These are phyloP conservation scores for Drosophila mauritiana DNA, from an alignment of 1,140 invertebrate genomes.

Conservation along the genomic window DNA sequence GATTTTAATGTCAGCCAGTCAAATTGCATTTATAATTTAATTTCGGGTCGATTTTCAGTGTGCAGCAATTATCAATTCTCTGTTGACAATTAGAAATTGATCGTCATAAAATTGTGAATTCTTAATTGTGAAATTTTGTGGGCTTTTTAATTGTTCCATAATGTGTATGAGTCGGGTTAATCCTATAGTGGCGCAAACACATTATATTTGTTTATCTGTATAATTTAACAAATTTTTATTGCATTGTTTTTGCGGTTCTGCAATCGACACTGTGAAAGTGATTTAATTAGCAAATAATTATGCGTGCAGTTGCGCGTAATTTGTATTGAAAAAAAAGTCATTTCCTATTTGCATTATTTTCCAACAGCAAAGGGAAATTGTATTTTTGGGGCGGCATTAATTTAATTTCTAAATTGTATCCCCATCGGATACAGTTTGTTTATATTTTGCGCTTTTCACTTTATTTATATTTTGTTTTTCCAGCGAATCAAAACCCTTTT, in stretches of 20 bases:
- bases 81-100: slow-evolving; percentile 36
- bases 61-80: slow-evolving; percentile 14
- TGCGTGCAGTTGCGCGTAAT: slow-evolving; percentile 45
- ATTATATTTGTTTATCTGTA: slow-evolving; percentile 22
- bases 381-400: background rate
- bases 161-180: slow-evolving; percentile 29
- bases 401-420: background rate
- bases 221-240: slow-evolving; percentile 24
- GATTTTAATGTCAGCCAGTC: slow-evolving; percentile 22
- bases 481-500: background rate
- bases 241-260: slow-evolving; percentile 11
- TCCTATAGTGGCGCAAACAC: slow-evolving; percentile 9
- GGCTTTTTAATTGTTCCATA: slow-evolving; percentile 25
- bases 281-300: slow-evolving; percentile 74
- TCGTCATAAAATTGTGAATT: slow-evolving; percentile 29
- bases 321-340: slow-evolving; percentile 47
- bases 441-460: background rate
- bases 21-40: slow-evolving; percentile 32
- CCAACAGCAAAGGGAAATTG: slow-evolving; percentile 5
- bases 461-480: background rate
- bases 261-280: slow-evolving; percentile 29
- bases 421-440: background rate
- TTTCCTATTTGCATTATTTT: slow-evolving; percentile 50
- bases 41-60: slow-evolving; percentile 12
- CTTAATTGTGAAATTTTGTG: slow-evolving; percentile 8